Base-by-base conservation (phyloP, 2,888 invertebrate genomes). In the Rotaria sp. region DNA sequence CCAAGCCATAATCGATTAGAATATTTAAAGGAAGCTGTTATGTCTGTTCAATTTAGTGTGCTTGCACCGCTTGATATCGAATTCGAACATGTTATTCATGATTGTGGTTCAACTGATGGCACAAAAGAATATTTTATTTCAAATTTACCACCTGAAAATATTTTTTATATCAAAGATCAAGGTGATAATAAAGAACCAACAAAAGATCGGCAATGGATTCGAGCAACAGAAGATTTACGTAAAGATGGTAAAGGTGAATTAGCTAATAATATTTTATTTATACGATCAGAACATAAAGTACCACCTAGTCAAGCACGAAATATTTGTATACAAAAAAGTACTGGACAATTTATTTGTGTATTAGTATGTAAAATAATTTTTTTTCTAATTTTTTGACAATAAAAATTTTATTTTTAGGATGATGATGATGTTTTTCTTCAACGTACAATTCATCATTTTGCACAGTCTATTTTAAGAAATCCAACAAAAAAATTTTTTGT, bases 41-140 rank as follows among this genome's bases (percentile, higher is more conserved):
- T 74, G 74, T 35, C 35, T 4, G 74, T 74, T 35, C 38, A 35
- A 74, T 35, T 74, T 24, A 74, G 13, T 38, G 35, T 35, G 15
- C 57, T 74, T 38, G 38, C 38, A 75, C 75, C 75, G 41, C 41
- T 75, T 41, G 21, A 41, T 26, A 41, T 75, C 10, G 41, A 75
- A 75, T 75, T 75, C 24, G 75, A 75, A 41, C 75, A 75, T 75
- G 24, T 75, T 75, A 75, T 75, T 75, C 75, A 75, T 41, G 75
- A 41, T 75, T 75, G 75, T 41, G 75, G 75, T 75, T 75, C 75
- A 75, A 75, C 75, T 24, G 75, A 75, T 26, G 38, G 75, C 21
- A 75, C 74, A 38, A 75, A 75, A 75, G 41, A 75, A 41, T 75
- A 75, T 41, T 75, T 75, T 41, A 41, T 41, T 26, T 2, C 8